phyloP scores from a whole-genome alignment of 2,113 vertebrate species.

The Cebus imitator region DNA sequence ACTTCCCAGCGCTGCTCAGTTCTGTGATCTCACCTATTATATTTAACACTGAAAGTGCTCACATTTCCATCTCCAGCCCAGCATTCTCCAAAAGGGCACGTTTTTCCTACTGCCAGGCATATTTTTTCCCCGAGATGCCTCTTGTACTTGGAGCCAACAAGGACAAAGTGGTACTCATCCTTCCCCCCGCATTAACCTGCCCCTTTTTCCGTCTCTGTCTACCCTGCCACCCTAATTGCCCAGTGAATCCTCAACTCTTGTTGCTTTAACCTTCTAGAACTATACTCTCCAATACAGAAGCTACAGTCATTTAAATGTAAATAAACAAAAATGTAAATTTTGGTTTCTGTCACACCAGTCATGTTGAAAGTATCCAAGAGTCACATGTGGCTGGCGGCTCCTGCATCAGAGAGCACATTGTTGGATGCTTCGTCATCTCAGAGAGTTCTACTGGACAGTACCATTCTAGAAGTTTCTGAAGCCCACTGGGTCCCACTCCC shows the following conservation, averaged over 20 bases:
- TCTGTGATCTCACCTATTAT: neutral
- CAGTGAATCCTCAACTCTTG: neutral
- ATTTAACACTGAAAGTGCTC: neutral
- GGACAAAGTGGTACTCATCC: neutral
- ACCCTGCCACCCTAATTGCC: neutral
- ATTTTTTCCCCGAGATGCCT: neutral
- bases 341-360: neutral
- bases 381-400: rapidly evolving
- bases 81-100: neutral
- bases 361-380: neutral
- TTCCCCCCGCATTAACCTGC: neutral
- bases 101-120: neutral
- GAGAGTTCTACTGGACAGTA: neutral
- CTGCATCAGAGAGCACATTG: neutral
- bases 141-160: neutral
- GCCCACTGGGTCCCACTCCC: neutral
- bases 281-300: neutral
- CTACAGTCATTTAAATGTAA: neutral
- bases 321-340: neutral
- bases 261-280: neutral
- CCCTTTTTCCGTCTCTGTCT: neutral
- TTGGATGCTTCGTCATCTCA: rapidly evolving
- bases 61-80: neutral
- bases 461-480: neutral
- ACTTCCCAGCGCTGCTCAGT: neutral